Evolutionary conservation across 30 jellyfish, hydroid and myxozoan species (phyloP).

Genomic region (Mastigias papua): DNA sequence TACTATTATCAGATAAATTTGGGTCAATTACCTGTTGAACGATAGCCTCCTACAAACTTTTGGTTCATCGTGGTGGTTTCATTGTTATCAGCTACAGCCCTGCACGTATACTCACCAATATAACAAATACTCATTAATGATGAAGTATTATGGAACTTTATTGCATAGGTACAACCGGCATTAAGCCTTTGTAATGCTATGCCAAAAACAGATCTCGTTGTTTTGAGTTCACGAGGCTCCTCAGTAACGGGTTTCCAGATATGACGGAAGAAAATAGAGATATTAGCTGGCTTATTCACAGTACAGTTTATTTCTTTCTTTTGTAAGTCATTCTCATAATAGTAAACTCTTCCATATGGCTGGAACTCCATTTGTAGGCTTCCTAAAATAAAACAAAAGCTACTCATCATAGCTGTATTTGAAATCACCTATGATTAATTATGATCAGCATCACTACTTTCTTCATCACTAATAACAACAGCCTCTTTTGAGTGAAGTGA

Average conservation of each 20-base stretch:
- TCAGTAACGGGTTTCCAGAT: background rate
- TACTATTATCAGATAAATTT: no score
- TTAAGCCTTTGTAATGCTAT: background rate
- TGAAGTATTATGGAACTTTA: background rate
- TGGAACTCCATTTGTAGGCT: background rate
- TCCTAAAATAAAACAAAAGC: conserved; percentile 3
- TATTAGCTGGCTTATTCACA: conserved; percentile 23
- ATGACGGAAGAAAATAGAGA: background rate
- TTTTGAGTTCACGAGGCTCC: background rate
- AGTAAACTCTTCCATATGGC: background rate
- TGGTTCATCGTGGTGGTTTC: background rate
- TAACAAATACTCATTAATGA: background rate
- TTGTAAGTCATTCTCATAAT: background rate
- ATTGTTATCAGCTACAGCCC: background rate
- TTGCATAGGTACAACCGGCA: background rate
- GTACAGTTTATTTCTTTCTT: background rate
- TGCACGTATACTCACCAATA: background rate
- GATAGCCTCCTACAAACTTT: background rate
- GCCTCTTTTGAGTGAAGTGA: no score
- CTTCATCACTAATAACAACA: no score
- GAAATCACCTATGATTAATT: no score
- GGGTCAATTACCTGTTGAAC: no score
- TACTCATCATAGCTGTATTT: no score
- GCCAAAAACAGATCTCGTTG: background rate
- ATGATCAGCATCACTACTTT: no score